Evolutionary conservation across 2,888 invertebrate species (phyloP).

Genomic region (Erynnis tages): DNA sequence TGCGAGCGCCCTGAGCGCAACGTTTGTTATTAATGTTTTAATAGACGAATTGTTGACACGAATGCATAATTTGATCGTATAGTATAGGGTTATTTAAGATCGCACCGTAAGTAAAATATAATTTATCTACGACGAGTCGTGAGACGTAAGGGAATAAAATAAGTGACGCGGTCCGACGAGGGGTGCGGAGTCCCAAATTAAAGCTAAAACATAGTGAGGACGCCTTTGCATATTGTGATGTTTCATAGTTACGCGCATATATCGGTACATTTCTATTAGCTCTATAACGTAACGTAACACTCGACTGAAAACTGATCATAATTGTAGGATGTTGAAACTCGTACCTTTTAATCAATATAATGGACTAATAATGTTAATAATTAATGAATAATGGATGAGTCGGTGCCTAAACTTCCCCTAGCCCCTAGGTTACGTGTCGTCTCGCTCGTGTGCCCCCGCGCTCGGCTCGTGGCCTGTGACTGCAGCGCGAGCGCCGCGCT

Average conservation of each 20-base stretch:
- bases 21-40: slow-evolving; percentile 73
- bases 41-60: slow-evolving; percentile 74
- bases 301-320: slow-evolving; percentile 66
- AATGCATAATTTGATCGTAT: slow-evolving; percentile 79
- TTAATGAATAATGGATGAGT: slow-evolving; percentile 46
- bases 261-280: slow-evolving; percentile 72
- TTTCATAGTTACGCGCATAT: slow-evolving; percentile 70
- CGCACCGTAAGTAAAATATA: slow-evolving; percentile 79
- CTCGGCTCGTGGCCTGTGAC: slow-evolving; percentile 27
- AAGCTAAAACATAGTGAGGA: slow-evolving; percentile 62
- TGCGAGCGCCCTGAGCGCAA: slow-evolving; percentile 46
- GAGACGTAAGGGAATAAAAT: slow-evolving; percentile 66
- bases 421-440: slow-evolving; percentile 68
- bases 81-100: slow-evolving; percentile 81
- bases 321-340: slow-evolving; percentile 62
- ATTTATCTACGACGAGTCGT: slow-evolving; percentile 76
- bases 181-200: slow-evolving; percentile 72
- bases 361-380: slow-evolving; percentile 56
- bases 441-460: slow-evolving; percentile 34
- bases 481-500: too few relatives aligned
- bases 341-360: slow-evolving; percentile 57
- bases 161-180: slow-evolving; percentile 70
- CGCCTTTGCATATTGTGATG: slow-evolving; percentile 74
- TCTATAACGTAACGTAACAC: slow-evolving; percentile 60
- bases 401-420: slow-evolving; percentile 67